These are phyloP conservation scores for Polydrusus pterygomalis DNA, from an alignment of 2,888 invertebrate species.

Conservation along the genomic window DNA sequence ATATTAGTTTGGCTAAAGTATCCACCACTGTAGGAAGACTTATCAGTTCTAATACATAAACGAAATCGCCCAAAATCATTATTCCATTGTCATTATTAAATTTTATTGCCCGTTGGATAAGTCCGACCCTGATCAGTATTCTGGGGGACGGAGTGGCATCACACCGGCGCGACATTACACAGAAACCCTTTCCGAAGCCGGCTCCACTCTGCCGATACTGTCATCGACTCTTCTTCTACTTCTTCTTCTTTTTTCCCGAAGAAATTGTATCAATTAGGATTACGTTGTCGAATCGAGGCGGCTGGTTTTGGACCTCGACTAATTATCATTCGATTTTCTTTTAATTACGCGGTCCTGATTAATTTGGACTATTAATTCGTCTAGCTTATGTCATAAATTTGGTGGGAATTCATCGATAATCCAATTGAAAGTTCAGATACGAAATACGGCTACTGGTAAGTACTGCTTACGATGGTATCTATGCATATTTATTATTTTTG, in stretches of 20 bases:
- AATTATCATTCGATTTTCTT: slow-evolving; percentile 49
- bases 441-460: slow-evolving; percentile 10
- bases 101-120: slow-evolving; percentile 5
- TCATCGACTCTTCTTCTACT: slow-evolving; percentile 58
- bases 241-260: slow-evolving; percentile 57
- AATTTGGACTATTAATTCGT: slow-evolving; percentile 53
- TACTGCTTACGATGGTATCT: slow-evolving; percentile 5
- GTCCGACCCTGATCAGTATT: slow-evolving; percentile 33
- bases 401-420: slow-evolving; percentile 43
- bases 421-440: slow-evolving; percentile 8
- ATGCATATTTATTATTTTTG: slow-evolving; percentile 4
- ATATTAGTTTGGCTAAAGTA: no score
- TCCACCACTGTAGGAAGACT: no score
- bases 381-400: slow-evolving; percentile 50
- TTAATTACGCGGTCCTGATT: slow-evolving; percentile 49
- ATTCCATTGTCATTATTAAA: neutral
- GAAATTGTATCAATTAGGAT: slow-evolving; percentile 70
- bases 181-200: slow-evolving; percentile 72
- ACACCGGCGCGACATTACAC: slow-evolving; percentile 69
- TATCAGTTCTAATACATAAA: neutral
- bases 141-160: slow-evolving; percentile 13
- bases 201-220: slow-evolving; percentile 69
- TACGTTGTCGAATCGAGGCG: slow-evolving; percentile 49
- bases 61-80: neutral
- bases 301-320: slow-evolving; percentile 29